Conservation (phyloP, 1,140 invertebrate species). For the Lucilia cuprina region DNA sequence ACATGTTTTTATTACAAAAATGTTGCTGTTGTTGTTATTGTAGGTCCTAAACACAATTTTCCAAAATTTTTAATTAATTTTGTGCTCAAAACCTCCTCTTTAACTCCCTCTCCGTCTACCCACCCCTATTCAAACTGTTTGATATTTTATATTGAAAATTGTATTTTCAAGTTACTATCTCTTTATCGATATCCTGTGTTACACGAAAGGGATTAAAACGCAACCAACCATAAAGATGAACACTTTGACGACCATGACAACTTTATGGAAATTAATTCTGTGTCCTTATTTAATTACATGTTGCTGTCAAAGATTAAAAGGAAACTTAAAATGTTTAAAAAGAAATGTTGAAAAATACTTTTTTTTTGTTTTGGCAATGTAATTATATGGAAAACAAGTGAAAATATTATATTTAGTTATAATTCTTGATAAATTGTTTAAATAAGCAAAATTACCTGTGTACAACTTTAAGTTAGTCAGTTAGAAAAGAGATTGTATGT, state of each 20-base stretch:
- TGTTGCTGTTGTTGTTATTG: too few relatives aligned
- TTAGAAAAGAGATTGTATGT: too few relatives aligned
- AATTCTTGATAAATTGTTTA: not conserved
- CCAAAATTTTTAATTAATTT: not conserved
- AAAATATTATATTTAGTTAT: too few relatives aligned
- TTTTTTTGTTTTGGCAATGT: too few relatives aligned
- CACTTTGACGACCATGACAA: not conserved
- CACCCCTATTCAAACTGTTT: not conserved
- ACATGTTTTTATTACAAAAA: too few relatives aligned
- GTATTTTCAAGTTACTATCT: not conserved
- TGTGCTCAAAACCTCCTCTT: not conserved
- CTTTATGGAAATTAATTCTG: not conserved
- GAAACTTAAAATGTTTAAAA: not conserved
- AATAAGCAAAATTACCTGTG: too few relatives aligned
- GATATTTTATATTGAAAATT: not conserved
- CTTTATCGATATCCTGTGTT: not conserved
- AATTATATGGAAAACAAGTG: too few relatives aligned
- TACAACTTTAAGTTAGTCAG: too few relatives aligned
- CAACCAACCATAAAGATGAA: not conserved
- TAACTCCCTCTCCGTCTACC: not conserved
- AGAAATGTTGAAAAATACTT: too few relatives aligned
- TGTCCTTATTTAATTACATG: slow-evolving; percentile 3
- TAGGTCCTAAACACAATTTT: not conserved
- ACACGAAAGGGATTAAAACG: not conserved
- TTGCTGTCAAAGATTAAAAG: not conserved